Percentiles rank a stretch among this genome's conserved stretches.
Evolutionary conservation across 2,113 vertebrate species (phyloP).

Genomic region (Gasterosteus aculeatus): DNA sequence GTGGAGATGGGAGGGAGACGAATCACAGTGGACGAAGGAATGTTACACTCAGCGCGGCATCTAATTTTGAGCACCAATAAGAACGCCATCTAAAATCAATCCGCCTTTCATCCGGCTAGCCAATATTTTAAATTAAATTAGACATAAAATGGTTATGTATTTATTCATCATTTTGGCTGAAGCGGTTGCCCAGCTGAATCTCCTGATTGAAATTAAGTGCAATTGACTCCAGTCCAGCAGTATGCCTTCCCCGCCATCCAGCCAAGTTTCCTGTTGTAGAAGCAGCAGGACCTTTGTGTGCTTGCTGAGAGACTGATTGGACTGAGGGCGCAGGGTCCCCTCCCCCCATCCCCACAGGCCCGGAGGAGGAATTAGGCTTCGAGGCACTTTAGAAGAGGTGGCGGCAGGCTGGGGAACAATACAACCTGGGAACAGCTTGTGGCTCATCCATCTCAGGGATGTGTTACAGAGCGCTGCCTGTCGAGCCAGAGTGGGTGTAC

Average conservation of each 20-base stretch:
- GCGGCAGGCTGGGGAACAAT: slow-evolving; percentile 70
- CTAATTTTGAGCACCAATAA: slow-evolving; percentile 39
- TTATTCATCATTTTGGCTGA: slow-evolving; percentile 45
- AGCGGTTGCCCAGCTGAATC: slow-evolving; percentile 45
- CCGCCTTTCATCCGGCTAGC: slow-evolving; percentile 39
- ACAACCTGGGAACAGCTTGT: slow-evolving; percentile 68
- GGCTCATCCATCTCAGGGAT: slow-evolving; percentile 69
- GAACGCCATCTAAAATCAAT: slow-evolving; percentile 25
- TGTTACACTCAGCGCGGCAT: slow-evolving; percentile 21
- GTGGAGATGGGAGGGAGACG: slow-evolving; percentile 19
- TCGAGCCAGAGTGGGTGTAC: slow-evolving; percentile 33
- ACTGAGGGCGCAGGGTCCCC: slow-evolving; percentile 59
- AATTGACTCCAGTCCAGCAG: slow-evolving; percentile 64
- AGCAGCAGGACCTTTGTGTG: slow-evolving; percentile 74
- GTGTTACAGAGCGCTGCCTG: slow-evolving; percentile 52
- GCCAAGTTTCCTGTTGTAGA: slow-evolving; percentile 71
- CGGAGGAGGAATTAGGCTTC: slow-evolving; percentile 70
- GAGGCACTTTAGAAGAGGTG: slow-evolving; percentile 69
- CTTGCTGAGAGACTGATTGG: slow-evolving; percentile 76
- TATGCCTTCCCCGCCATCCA: slow-evolving; percentile 47
- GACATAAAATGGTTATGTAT: slow-evolving; percentile 33
- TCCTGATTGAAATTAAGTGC: slow-evolving; percentile 64
- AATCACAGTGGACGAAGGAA: slow-evolving; percentile 46
- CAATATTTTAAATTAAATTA: slow-evolving; percentile 39
- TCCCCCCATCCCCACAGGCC: slow-evolving; percentile 55